Percentiles rank a stretch among this genome's conserved stretches.
Evolutionary conservation across 2,797 vertebrate species (phyloP).

Genomic region (Coregonus ussuriensis): DNA sequence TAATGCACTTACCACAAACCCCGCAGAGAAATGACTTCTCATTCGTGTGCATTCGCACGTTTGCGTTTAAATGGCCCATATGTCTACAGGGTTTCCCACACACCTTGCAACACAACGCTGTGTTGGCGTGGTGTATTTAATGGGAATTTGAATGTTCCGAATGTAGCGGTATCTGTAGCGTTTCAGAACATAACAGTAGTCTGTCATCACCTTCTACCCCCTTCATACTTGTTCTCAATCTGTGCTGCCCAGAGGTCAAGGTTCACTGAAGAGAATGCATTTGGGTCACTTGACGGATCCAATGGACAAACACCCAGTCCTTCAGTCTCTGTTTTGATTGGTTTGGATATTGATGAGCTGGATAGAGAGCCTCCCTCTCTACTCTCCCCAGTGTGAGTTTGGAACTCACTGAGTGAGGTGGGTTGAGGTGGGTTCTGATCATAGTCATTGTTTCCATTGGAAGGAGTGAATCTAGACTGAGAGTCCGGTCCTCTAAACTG

Average conservation of each 20-base stretch:
- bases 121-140: background rate
- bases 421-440: background rate
- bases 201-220: constrained; percentile 3
- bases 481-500: background rate
- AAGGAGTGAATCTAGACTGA: background rate
- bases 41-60: constrained; percentile 9
- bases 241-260: background rate
- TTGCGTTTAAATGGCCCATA: constrained; percentile 14
- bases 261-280: background rate
- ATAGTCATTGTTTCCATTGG: constrained; percentile 3
- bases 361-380: background rate
- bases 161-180: constrained; percentile 2
- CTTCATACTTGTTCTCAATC: constrained; percentile 16
- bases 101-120: constrained; percentile 9
- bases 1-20: constrained; percentile 12
- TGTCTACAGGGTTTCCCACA: constrained; percentile 18
- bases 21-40: constrained; percentile 15
- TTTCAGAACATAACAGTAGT: constrained; percentile 9
- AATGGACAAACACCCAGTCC: background rate
- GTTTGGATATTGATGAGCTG: background rate
- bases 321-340: constrained; percentile 12
- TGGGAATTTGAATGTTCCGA: background rate
- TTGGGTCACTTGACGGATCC: background rate
- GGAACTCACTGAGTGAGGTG: background rate
- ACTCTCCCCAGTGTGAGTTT: background rate